Conservation (phyloP, 2,113 vertebrate species). For the Copsychus sechellarum region DNA sequence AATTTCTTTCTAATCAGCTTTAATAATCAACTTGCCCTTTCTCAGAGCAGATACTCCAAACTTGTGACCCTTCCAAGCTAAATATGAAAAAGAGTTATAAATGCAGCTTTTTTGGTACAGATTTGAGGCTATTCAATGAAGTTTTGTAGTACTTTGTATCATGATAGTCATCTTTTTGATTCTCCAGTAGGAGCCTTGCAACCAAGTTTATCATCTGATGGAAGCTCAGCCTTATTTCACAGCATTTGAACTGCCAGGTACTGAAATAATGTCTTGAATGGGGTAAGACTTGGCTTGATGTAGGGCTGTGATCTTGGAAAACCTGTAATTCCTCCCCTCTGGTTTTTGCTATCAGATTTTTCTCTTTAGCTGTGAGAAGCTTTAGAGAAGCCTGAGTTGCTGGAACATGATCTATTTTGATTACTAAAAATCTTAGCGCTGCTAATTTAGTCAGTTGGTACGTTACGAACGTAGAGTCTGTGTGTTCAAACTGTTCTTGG, state of each 20-base stretch:
- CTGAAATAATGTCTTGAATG: not conserved
- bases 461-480: not conserved
- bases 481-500: constrained; percentile 47
- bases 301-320: not conserved
- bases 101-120: not conserved
- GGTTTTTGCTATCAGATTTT: not conserved
- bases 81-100: not conserved
- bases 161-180: not conserved
- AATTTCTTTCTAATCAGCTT: not conserved
- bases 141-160: not conserved
- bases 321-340: not conserved
- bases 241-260: not conserved
- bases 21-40: not conserved
- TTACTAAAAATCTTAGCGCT: not conserved
- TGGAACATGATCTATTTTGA: constrained; percentile 37
- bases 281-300: not conserved
- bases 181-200: not conserved
- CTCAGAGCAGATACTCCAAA: not conserved
- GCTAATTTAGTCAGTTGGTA: constrained; percentile 43
- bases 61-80: not conserved
- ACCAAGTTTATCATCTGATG: not conserved
- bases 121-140: not conserved
- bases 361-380: not conserved
- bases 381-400: not conserved
- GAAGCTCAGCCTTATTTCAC: not conserved